Evolutionary conservation across 2,113 vertebrate genomes (phyloP).

Genomic region (Aphelocoma coerulescens): DNA sequence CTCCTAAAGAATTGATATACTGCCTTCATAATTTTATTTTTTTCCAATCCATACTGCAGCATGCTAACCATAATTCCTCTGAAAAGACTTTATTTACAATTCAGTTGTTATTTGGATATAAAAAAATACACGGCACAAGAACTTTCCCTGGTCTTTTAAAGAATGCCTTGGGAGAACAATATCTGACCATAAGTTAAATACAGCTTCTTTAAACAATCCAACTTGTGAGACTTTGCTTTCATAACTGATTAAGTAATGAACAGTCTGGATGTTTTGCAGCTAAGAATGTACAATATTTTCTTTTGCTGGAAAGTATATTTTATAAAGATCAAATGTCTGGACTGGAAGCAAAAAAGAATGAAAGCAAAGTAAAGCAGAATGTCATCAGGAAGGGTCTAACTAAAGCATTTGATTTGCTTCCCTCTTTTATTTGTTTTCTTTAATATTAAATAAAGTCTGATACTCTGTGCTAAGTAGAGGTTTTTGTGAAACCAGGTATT

Average conservation of each 20-base stretch:
- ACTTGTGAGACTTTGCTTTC: conserved; percentile 22
- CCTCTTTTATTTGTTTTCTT: background rate
- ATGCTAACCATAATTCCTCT: background rate
- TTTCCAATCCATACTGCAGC: background rate
- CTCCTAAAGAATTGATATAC: background rate
- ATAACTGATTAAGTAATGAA: conserved; percentile 41
- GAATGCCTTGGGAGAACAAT: background rate
- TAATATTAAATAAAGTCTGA: conserved; percentile 20
- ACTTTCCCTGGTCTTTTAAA: background rate
- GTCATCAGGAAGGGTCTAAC: conserved; percentile 1
- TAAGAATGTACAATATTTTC: conserved; percentile 49
- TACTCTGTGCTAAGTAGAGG: background rate
- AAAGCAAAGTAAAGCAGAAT: background rate
- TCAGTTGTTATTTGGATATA: background rate
- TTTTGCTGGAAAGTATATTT: conserved; percentile 57
- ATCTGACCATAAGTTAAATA: background rate
- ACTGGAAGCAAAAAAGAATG: background rate
- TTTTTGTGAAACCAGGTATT: background rate
- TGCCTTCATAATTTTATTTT: background rate
- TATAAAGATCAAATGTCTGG: conserved; percentile 40
- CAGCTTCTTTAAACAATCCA: conserved; percentile 10
- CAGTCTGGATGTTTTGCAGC: background rate
- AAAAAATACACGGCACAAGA: background rate
- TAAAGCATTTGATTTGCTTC: conserved; percentile 4
- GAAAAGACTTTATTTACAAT: background rate